Evolutionary conservation across 2,113 vertebrate genomes (phyloP).

Genomic region (Solenodon paradoxus): DNA sequence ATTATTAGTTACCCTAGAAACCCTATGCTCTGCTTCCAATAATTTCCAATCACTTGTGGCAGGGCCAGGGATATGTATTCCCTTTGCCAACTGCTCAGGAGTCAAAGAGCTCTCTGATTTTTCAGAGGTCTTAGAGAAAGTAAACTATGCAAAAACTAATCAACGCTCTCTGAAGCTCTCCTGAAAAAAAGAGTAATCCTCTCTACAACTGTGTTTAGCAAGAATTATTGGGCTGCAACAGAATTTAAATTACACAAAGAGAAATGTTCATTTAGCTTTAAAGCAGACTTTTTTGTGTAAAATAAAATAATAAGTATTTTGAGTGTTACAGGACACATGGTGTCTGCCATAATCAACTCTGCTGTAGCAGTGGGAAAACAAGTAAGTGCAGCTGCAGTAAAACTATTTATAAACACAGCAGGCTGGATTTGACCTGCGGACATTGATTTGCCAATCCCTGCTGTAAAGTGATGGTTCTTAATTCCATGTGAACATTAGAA

Average conservation of each 20-base stretch:
- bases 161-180: background rate
- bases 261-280: background rate
- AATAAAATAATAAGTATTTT: background rate
- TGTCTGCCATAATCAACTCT: background rate
- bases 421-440: background rate
- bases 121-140: background rate
- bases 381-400: background rate
- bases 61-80: background rate
- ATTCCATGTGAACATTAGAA: background rate
- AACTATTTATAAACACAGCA: background rate
- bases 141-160: background rate
- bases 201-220: background rate
- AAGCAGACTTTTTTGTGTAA: background rate
- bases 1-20: background rate
- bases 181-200: background rate
- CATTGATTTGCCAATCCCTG: background rate
- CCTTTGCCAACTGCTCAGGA: background rate
- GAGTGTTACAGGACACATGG: background rate
- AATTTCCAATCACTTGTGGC: background rate
- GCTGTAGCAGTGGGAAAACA: background rate
- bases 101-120: background rate
- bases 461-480: background rate
- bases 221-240: background rate
- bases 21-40: background rate
- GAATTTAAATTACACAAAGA: slow-evolving; percentile 2